Conservation (phyloP, 1,140 invertebrate genomes). For the Drosophila orosa region DNA sequence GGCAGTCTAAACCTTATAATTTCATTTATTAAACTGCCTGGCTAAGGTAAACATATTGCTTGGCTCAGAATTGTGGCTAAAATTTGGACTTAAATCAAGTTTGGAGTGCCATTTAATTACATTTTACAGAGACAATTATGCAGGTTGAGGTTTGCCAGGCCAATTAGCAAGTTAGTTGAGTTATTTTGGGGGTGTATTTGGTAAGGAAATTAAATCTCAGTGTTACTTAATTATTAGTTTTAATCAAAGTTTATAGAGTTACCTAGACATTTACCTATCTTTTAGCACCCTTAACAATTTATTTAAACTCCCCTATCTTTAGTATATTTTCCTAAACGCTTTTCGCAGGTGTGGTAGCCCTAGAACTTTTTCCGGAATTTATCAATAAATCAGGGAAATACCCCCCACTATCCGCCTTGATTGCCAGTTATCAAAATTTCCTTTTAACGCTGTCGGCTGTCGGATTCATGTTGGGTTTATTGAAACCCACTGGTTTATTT, state of each 20-base stretch:
- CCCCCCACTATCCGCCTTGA: slow-evolving; percentile 24
- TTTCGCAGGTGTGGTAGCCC: slow-evolving; percentile 4
- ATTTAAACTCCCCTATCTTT: no score
- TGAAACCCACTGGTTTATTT: slow-evolving; percentile 46
- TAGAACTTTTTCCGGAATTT: slow-evolving; percentile 13
- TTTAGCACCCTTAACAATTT: neutral
- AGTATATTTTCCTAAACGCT: neutral
- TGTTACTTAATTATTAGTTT: neutral
- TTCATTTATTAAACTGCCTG: slow-evolving; percentile 7
- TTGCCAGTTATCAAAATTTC: slow-evolving; percentile 50
- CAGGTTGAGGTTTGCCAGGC: neutral
- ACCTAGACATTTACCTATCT: neutral
- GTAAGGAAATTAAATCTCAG: neutral
- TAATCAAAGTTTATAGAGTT: neutral
- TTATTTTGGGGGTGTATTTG: neutral
- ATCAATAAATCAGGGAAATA: slow-evolving; percentile 26
- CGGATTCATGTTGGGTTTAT: slow-evolving; percentile 34
- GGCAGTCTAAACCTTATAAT: neutral
- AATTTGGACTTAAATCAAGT: neutral
- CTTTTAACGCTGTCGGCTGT: slow-evolving; percentile 30
- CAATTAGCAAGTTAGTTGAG: neutral
- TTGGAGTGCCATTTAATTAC: neutral
- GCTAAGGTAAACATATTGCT: no score
- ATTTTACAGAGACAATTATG: slow-evolving; percentile 1
- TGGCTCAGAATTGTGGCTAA: neutral